Percentiles rank a stretch among this genome's conserved stretches.
Conservation (phyloP, 2,113 vertebrate species). For the Melanerpes formicivorus region DNA sequence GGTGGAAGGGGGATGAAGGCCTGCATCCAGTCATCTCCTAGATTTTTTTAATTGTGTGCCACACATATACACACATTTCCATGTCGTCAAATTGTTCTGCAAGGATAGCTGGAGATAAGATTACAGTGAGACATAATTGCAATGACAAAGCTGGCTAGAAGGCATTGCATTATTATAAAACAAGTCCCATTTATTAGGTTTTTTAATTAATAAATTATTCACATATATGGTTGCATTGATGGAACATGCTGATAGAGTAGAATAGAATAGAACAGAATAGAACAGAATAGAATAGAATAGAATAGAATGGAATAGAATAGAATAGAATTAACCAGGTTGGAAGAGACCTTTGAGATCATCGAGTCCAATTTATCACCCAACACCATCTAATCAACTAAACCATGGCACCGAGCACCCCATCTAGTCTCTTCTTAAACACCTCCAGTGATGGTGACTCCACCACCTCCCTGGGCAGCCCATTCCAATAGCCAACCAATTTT, state of each 20-base stretch:
- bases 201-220: constrained; percentile 36
- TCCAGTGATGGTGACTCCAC: too few species aligned
- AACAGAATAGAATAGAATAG: too few species aligned
- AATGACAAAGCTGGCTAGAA: neutral
- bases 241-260: neutral
- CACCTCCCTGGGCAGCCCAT: too few species aligned
- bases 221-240: neutral
- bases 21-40: neutral
- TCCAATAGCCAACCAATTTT: too few species aligned
- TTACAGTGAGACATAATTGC: neutral
- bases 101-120: neutral
- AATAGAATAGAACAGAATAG: too few species aligned
- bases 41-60: neutral
- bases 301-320: too few species aligned
- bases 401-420: too few species aligned
- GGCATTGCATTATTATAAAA: constrained; percentile 32
- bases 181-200: constrained; percentile 44
- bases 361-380: too few species aligned
- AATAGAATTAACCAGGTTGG: too few species aligned
- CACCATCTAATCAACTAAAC: too few species aligned
- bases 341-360: too few species aligned
- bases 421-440: too few species aligned
- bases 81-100: neutral
- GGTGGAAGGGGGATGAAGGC: neutral
- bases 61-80: neutral